Base-by-base conservation (phyloP, 2,888 invertebrate species). In the Zonitis immaculata region DNA sequence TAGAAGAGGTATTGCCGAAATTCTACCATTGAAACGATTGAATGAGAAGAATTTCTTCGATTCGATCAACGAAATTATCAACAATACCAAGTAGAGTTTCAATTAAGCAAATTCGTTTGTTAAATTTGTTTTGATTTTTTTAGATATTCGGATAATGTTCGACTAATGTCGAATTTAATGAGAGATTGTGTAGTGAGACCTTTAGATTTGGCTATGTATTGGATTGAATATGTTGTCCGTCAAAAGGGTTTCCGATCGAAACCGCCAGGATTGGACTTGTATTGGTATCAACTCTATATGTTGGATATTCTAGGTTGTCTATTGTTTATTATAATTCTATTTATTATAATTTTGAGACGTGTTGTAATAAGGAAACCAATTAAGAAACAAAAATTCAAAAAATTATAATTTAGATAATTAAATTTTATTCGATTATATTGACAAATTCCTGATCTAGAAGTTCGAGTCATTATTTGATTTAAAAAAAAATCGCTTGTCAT, bases 51-150 rank as follows among this genome's bases (percentile, higher is more conserved):
- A 20, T 6, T 26, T 56, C 8, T 55, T 49, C 44, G 52, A 27
- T 4, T 63, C 56, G 25, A 56, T 76, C 8, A 55, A 66, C 0
- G 60, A 67, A 57, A 48, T 73, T 5, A 30, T 74, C 2, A 58
- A 54, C 12, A 66, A 73, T 53, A 57, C 66, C 5, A 66, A 55
- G 70, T 74, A 65, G 50, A 47, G 9, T 30, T 47, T 7, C 18
- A 32, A 14, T 30, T 59, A 8, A 49, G 55, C 18, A 55, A 57
- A 49, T 42, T 57, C 63, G 5, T 28, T 64, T 22, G 61, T 62
- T 48, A 58, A 51, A 7, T n/a, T n/a, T n/a, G n/a, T n/a, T n/a
- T n/a, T n/a, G n/a, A n/a, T n/a, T n/a, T n/a, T n/a, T n/a, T n/a
- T n/a, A 61, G 59, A 14, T 61, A 56, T 42, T n/a, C 18, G 26